These are phyloP conservation scores for Poeciliopsis turneri DNA, from an alignment of 2,797 vertebrate species.

Conservation along the genomic window DNA sequence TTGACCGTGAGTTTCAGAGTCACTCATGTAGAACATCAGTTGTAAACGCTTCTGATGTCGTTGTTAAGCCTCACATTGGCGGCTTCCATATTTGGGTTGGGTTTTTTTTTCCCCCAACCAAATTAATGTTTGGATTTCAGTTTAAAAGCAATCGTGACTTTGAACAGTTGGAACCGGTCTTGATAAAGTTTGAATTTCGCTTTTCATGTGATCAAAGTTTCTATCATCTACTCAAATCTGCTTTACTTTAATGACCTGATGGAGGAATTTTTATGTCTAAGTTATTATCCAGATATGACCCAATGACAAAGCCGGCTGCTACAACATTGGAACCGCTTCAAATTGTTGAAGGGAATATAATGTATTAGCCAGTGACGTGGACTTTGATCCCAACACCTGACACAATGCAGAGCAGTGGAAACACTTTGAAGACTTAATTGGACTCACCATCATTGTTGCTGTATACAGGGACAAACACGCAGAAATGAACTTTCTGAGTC, in stretches of 20 bases:
- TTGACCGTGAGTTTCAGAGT: slow-evolving; percentile 68
- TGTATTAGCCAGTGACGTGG: background rate
- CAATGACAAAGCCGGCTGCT: background rate
- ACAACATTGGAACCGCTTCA: background rate
- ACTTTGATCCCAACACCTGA: background rate
- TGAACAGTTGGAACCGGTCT: slow-evolving; percentile 61
- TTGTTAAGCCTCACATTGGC: slow-evolving; percentile 59
- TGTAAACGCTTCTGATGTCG: slow-evolving; percentile 55
- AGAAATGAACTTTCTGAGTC: background rate
- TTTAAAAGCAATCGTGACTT: slow-evolving; percentile 63
- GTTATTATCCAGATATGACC: background rate
- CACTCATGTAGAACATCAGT: slow-evolving; percentile 58
- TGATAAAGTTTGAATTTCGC: slow-evolving; percentile 38
- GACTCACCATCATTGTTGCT: background rate
- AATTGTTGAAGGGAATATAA: background rate
- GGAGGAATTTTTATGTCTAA: background rate
- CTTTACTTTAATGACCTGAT: background rate
- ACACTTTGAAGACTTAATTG: background rate
- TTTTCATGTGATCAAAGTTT: background rate
- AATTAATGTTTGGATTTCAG: slow-evolving; percentile 70
- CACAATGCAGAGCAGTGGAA: background rate
- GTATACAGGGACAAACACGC: background rate
- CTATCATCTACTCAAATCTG: background rate
- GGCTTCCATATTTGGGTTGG: slow-evolving; percentile 39
- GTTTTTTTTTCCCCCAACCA: slow-evolving; percentile 23